A percentile compares a stretch with the other conserved stretches of the same genome.
Evolutionary conservation across 2,888 invertebrate species (phyloP).

Genomic region (Meloe dianella): DNA sequence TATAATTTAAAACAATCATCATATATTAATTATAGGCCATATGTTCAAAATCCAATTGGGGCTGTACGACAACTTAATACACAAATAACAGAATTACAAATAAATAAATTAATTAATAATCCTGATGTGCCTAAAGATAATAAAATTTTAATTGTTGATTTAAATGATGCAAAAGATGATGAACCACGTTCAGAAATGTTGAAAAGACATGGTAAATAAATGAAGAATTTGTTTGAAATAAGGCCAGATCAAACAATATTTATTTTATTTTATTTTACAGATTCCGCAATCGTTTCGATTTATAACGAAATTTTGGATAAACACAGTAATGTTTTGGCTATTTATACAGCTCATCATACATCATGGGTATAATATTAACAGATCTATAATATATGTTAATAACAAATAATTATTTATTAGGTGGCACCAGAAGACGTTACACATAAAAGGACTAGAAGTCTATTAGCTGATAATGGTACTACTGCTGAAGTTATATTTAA

Average conservation of each 20-base stretch:
- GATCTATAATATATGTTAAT: conserved; percentile 10
- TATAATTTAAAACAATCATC: conserved; percentile 53
- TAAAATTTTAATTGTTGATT: conserved; percentile 63
- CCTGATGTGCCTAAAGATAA: conserved; percentile 58
- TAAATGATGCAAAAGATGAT: conserved; percentile 66
- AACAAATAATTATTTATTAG: conserved; percentile 33
- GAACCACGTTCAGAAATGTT: conserved; percentile 65
- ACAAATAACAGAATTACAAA: conserved; percentile 48
- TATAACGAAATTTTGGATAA: conserved; percentile 60
- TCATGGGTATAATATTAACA: conserved; percentile 59
- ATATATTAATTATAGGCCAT: conserved; percentile 64
- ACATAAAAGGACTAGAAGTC: conserved; percentile 43
- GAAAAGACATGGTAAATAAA: conserved; percentile 64
- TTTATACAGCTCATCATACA: conserved; percentile 66
- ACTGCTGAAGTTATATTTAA: neutral
- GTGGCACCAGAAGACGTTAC: conserved; percentile 48
- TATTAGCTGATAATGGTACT: conserved; percentile 33
- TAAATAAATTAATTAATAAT: conserved; percentile 45
- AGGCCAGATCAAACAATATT: neutral
- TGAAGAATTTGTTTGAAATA: conserved; percentile 7
- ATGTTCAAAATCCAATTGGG: conserved; percentile 67
- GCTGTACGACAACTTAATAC: conserved; percentile 63
- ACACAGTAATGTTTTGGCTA: conserved; percentile 61
- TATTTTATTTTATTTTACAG: conserved; percentile 52
- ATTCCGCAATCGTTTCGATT: conserved; percentile 63